phyloP scores from a whole-genome alignment of 2,797 vertebrate genomes.

The Brachyalestes nurse region DNA sequence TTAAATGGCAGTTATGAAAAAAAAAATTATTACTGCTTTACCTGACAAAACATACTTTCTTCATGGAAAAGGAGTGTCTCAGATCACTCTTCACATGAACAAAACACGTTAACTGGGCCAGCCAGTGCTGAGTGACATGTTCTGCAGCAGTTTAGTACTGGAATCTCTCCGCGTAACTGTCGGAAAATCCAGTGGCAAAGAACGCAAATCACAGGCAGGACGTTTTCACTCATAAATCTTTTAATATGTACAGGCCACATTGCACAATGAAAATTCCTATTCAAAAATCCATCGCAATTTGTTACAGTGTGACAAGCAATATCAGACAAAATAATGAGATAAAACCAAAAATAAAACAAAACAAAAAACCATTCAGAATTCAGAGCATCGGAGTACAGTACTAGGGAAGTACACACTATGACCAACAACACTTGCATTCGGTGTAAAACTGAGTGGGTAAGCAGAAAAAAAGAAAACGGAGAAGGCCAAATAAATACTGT shows the following conservation, averaged over 20 bases:
- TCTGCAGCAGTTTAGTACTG: too few species aligned
- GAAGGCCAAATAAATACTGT: constrained; percentile 58
- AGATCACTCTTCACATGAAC: not conserved
- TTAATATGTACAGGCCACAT: constrained; percentile 61
- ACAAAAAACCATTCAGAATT: constrained; percentile 15
- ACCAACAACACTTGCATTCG: constrained; percentile 16
- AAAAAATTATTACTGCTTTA: not conserved
- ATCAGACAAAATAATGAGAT: constrained; percentile 25
- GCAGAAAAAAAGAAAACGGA: constrained; percentile 34
- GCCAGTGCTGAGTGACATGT: too few species aligned
- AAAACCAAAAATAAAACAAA: constrained; percentile 36
- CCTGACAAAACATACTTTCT: not conserved
- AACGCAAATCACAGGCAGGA: not conserved
- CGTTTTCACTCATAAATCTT: constrained; percentile 50
- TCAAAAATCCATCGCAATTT: constrained; percentile 20
- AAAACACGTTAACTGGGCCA: not conserved
- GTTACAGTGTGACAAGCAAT: constrained; percentile 48
- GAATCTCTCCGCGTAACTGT: too few species aligned
- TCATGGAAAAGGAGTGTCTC: not conserved
- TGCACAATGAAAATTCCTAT: constrained; percentile 37
- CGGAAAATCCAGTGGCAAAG: not conserved
- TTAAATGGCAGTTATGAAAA: too few species aligned
- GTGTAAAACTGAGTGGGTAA: constrained; percentile 41
- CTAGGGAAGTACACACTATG: constrained; percentile 21
- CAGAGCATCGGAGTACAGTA: constrained; percentile 20